A percentile compares a stretch with the other conserved stretches of the same genome.
Evolutionary conservation across 2,888 invertebrate species (phyloP).

Genomic region (Drosophila stalkeri): DNA sequence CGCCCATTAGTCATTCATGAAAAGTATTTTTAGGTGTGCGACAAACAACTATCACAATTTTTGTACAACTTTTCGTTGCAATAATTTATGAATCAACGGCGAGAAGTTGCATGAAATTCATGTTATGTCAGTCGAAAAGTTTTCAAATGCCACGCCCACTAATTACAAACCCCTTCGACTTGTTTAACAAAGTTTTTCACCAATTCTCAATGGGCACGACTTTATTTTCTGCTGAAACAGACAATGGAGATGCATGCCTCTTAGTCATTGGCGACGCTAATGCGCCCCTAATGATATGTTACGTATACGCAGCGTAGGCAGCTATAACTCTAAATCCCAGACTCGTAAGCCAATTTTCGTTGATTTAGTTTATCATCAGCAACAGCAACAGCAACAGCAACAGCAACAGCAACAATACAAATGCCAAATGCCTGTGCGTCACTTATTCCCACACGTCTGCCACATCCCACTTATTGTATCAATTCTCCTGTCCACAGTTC

Average conservation of each 20-base stretch:
- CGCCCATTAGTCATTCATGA: conserved; percentile 40
- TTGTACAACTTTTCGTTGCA: conserved; percentile 57
- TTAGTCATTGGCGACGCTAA: conserved; percentile 16
- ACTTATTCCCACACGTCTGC: conserved; percentile 63
- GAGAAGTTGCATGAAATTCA: conserved; percentile 4
- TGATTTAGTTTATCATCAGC: conserved; percentile 76
- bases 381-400: conserved; percentile 38
- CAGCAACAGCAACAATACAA: conserved; percentile 57
- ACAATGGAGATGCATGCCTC: not conserved
- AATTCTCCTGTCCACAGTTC: conserved; percentile 29
- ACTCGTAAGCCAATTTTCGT: conserved; percentile 75
- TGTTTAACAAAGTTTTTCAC: not conserved
- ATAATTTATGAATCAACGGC: conserved; percentile 55
- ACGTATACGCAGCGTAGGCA: conserved; percentile 59
- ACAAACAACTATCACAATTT: conserved; percentile 66
- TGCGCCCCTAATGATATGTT: conserved; percentile 55
- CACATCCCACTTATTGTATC: conserved; percentile 45
- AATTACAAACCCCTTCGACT: not conserved
- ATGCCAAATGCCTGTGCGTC: conserved; percentile 65
- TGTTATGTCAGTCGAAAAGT: conserved; percentile 29
- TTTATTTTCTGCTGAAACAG: conserved; percentile 12
- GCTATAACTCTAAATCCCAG: conserved; percentile 71
- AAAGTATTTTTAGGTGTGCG: conserved; percentile 45
- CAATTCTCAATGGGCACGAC: not conserved
- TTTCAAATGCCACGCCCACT: conserved; percentile 2